phyloP scores from a whole-genome alignment of 2,888 invertebrate genomes.

The Lasioglossum vierecki region DNA sequence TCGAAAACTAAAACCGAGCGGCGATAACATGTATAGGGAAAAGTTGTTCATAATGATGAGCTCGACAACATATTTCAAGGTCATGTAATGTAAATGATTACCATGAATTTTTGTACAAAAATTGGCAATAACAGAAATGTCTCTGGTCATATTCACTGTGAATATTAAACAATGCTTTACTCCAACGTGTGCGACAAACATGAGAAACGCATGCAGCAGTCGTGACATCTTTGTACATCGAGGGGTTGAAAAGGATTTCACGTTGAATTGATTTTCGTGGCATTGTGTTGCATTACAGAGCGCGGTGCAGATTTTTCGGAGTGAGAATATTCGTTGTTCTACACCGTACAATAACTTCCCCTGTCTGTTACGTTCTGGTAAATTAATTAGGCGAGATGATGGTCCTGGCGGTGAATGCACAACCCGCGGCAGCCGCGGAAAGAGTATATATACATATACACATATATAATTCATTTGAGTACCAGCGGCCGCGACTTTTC shows the following conservation, averaged over 20 bases:
- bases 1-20: too few species aligned
- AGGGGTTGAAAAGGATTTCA: not conserved
- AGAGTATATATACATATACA: not conserved
- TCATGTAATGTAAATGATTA: too few species aligned
- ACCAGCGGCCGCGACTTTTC: slow-evolving; percentile 43
- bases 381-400: slow-evolving; percentile 40
- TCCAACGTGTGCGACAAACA: not conserved
- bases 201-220: not conserved
- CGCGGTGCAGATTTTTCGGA: not conserved
- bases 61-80: too few species aligned
- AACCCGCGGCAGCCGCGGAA: not conserved
- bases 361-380: not conserved
- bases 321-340: not conserved
- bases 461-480: slow-evolving; percentile 49
- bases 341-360: slow-evolving; percentile 29
- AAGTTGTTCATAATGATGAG: too few species aligned
- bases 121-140: not conserved
- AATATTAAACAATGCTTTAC: not conserved
- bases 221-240: not conserved
- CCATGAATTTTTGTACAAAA: not conserved
- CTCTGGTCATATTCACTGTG: not conserved
- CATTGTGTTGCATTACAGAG: not conserved
- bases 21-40: too few species aligned
- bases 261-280: not conserved
- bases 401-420: slow-evolving; percentile 1